phyloP scores from a whole-genome alignment of 23 tunicate species.

The Halocynthia aurantium region DNA sequence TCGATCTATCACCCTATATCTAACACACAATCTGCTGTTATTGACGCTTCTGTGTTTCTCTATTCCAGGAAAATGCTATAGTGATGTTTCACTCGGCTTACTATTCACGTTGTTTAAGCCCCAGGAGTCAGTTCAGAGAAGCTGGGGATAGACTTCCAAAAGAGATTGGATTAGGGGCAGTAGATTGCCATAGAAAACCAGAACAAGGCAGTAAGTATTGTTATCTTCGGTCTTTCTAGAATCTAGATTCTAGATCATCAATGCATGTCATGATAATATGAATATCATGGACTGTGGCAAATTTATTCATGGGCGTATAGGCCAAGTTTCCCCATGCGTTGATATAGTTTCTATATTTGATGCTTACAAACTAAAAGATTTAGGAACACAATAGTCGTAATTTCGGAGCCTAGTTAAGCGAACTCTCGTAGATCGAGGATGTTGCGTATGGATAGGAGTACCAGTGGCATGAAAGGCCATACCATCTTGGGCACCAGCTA shows the following conservation, averaged over 20 bases:
- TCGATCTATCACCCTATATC: neutral
- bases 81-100: slow-evolving; percentile 70
- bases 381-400: too few species aligned
- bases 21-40: neutral
- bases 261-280: neutral
- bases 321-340: too few species aligned
- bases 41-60: neutral
- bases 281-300: neutral
- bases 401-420: too few species aligned
- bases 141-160: slow-evolving; percentile 20
- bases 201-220: slow-evolving; percentile 77
- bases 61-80: slow-evolving; percentile 25
- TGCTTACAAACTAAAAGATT: too few species aligned
- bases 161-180: slow-evolving; percentile 76
- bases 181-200: slow-evolving; percentile 83
- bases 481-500: too few species aligned
- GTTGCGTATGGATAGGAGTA: too few species aligned
- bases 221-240: neutral
- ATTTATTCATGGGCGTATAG: neutral
- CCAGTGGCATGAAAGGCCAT: too few species aligned
- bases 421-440: too few species aligned
- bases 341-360: too few species aligned
- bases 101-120: slow-evolving; percentile 31
- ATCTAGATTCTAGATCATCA: neutral
- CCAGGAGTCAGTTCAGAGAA: slow-evolving; percentile 24